A percentile compares a stretch with the other conserved stretches of the same genome.
These are phyloP conservation scores for Andrena bucephala DNA, from an alignment of 2,888 invertebrate species.

Conservation along the genomic window DNA sequence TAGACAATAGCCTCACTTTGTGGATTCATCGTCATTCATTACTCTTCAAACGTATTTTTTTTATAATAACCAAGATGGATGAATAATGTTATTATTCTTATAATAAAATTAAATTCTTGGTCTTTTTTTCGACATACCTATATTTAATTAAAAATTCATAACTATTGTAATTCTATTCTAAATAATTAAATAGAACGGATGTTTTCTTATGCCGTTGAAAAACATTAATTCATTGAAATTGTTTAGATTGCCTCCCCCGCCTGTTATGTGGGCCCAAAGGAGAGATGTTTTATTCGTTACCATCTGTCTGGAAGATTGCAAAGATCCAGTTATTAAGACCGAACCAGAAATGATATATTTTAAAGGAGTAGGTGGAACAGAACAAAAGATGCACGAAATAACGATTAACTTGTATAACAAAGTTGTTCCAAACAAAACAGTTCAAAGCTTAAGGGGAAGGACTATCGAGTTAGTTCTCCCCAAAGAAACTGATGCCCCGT, in stretches of 20 bases:
- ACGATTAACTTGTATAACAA: slow-evolving; percentile 93
- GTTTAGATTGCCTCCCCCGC: slow-evolving; percentile 89
- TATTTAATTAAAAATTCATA: neutral
- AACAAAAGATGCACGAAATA: slow-evolving; percentile 94
- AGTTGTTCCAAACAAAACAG: slow-evolving; percentile 92
- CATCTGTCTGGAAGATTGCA: slow-evolving; percentile 95
- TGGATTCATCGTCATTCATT: neutral
- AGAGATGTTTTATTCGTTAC: slow-evolving; percentile 93
- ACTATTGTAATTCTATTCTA: neutral
- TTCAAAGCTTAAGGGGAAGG: slow-evolving; percentile 90
- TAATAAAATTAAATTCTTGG: too few relatives aligned
- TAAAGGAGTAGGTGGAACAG: slow-evolving; percentile 94
- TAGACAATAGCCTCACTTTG: neutral
- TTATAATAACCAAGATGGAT: neutral
- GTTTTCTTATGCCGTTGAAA: neutral
- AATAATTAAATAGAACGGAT: neutral
- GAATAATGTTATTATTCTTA: too few relatives aligned
- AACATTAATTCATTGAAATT: slow-evolving; percentile 13
- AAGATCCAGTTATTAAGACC: slow-evolving; percentile 92
- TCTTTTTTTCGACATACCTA: too few relatives aligned
- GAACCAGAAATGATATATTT: slow-evolving; percentile 89
- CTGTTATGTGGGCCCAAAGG: slow-evolving; percentile 97
- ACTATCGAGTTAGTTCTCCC: slow-evolving; percentile 91
- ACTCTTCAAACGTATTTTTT: neutral
- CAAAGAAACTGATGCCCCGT: slow-evolving; percentile 90